Evolutionary conservation across 2,797 vertebrate species (phyloP).

Genomic region (Tarsius wallacei): DNA sequence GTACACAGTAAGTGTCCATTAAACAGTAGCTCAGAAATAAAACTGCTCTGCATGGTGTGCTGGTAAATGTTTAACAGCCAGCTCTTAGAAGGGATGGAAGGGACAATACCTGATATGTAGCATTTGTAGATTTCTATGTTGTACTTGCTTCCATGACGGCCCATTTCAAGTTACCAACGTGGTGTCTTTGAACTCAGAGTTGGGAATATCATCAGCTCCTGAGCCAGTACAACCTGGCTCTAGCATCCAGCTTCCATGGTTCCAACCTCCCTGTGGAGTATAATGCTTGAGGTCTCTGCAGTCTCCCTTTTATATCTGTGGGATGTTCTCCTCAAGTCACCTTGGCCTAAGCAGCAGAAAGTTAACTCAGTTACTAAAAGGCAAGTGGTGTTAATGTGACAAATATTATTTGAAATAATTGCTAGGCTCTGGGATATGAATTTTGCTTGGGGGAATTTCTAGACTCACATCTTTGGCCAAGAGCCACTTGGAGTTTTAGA

Average conservation of each 20-base stretch:
- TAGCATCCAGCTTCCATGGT: neutral
- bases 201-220: neutral
- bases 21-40: neutral
- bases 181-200: constrained; percentile 47
- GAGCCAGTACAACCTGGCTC: neutral
- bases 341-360: constrained; percentile 19
- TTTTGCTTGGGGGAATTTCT: constrained; percentile 73
- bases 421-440: neutral
- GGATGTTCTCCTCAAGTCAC: neutral
- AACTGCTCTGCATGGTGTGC: neutral
- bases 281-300: neutral
- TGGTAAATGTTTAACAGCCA: neutral
- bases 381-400: constrained; percentile 43
- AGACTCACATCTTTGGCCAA: constrained; percentile 38
- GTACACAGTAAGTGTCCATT: neutral
- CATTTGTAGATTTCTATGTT: neutral
- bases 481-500: constrained; percentile 56
- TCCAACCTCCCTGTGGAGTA: neutral
- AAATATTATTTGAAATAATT: constrained; percentile 58
- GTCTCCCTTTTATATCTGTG: neutral
- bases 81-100: neutral
- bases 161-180: neutral
- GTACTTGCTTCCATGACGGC: neutral
- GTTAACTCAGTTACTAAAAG: constrained; percentile 48
- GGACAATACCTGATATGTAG: neutral